Evolutionary conservation across 2,113 vertebrate species (phyloP), one percentile per base, ranked within the genome.

Genomic region (Siniperca knerii): DNA sequence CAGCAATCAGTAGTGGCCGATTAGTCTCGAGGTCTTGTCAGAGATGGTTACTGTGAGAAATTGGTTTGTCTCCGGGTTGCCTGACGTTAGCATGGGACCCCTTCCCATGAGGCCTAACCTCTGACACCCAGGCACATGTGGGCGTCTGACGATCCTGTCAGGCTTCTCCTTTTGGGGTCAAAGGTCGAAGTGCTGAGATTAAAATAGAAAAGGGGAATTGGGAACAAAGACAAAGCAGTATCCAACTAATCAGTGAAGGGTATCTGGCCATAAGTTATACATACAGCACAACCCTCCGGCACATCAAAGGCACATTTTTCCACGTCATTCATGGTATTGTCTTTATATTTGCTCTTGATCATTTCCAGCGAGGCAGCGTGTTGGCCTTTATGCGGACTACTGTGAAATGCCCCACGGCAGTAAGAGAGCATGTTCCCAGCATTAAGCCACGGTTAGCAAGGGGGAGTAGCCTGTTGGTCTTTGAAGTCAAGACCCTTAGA

Each of bases 41-140:
- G 18, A 84, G 61, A 71, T 18, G 4, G 50, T 93, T 90, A 89
- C 79, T 71, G 71, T 91, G 93, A 94, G 77, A 64, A 86, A 95
- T 94, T 93, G 84, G 75, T 90, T 87, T 84, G 64, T 77, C 75
- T 75, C 79, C 2, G 21, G 48, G 75, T 67, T 50, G 64, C 55
- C 72, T 73, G 60, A 55, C 44, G n/a, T 68, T 73, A 44, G 62
- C 73, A 55, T 11, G 5, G 37, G 69, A n/a, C 42, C 46, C 23
- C 25, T 75, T 90, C 89, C 76, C 69, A 6, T 12, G 81, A 75
- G 88, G 44, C 54, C 4, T 79, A n/a, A 89, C 86, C 87, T 83
- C 65, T 86, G 81, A 84, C 87, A 55, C 50, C 11, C 18, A 61
- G 58, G 21, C 48, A 33, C 16, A n/a, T 69, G 78, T 68, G 67